These are phyloP conservation scores for Synergus gifuensis DNA, from an alignment of 2,888 invertebrate species.

Conservation along the genomic window DNA sequence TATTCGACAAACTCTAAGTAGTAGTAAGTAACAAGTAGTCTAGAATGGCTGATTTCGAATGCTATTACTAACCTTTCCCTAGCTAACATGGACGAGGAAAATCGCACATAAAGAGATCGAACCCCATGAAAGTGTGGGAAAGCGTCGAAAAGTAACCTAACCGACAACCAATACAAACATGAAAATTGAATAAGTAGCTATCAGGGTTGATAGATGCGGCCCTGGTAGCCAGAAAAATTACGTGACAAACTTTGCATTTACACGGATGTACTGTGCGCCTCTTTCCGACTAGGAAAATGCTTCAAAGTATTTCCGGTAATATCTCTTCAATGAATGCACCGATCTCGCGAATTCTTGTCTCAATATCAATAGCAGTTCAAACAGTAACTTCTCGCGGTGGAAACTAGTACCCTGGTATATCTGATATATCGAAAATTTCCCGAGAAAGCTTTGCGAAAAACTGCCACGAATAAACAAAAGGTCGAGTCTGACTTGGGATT, in stretches of 20 bases:
- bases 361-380: slow-evolving; percentile 49
- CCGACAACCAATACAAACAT: slow-evolving; percentile 19
- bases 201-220: slow-evolving; percentile 70
- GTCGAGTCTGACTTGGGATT: slow-evolving; percentile 65
- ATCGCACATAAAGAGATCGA: slow-evolving; percentile 21
- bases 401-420: slow-evolving; percentile 56
- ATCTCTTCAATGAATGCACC: slow-evolving; percentile 56
- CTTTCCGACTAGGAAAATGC: slow-evolving; percentile 62
- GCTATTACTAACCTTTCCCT: slow-evolving; percentile 37
- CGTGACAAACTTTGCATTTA: slow-evolving; percentile 74
- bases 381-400: slow-evolving; percentile 59
- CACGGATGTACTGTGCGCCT: slow-evolving; percentile 70
- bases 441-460: slow-evolving; percentile 66
- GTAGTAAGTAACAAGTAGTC: slow-evolving; percentile 31
- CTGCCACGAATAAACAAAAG: slow-evolving; percentile 76
- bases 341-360: slow-evolving; percentile 57
- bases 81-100: slow-evolving; percentile 20
- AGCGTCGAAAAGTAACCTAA: slow-evolving; percentile 19
- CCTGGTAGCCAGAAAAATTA: slow-evolving; percentile 73
- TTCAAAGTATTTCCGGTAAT: slow-evolving; percentile 69
- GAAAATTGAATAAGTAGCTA: slow-evolving; percentile 37
- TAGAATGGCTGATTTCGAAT: slow-evolving; percentile 41
- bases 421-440: slow-evolving; percentile 58
- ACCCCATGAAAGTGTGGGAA: slow-evolving; percentile 29
- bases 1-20: slow-evolving; percentile 29